Conservation (phyloP, 2,797 vertebrate species). For the Periophthalmus magnuspinnatus region DNA sequence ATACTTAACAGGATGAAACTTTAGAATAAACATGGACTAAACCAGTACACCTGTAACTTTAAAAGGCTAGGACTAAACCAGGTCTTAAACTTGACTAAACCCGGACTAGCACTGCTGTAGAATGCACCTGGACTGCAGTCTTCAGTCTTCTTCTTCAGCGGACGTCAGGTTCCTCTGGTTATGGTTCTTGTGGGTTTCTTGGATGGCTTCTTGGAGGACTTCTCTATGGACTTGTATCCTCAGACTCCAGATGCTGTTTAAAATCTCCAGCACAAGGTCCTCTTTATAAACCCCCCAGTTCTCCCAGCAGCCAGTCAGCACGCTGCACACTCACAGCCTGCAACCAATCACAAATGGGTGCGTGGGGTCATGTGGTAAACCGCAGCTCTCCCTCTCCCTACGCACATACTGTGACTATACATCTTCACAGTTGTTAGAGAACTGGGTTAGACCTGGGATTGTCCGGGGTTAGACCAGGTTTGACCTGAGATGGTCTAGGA, state of each 20-base stretch:
- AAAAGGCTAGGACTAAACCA: background rate
- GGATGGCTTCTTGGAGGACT: background rate
- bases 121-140: background rate
- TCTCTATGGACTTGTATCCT: conserved; percentile 2
- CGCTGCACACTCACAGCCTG: background rate
- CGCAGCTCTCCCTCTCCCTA: background rate
- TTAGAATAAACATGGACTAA: background rate
- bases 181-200: background rate
- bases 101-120: background rate
- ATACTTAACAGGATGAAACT: background rate
- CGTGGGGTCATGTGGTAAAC: conserved; percentile 1
- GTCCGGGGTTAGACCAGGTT: background rate
- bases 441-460: background rate
- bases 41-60: background rate
- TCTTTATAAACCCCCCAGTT: background rate
- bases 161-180: background rate
- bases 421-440: background rate
- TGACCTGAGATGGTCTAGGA: background rate
- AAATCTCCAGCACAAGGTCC: too few species aligned
- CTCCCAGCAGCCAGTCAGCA: background rate
- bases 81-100: background rate
- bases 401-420: background rate
- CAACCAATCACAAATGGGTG: background rate
- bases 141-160: too few species aligned
- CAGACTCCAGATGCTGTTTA: background rate